A percentile compares a stretch with the other conserved stretches of the same genome.
Conservation (phyloP, 2,888 invertebrate genomes). For the Piscicola geometra region DNA sequence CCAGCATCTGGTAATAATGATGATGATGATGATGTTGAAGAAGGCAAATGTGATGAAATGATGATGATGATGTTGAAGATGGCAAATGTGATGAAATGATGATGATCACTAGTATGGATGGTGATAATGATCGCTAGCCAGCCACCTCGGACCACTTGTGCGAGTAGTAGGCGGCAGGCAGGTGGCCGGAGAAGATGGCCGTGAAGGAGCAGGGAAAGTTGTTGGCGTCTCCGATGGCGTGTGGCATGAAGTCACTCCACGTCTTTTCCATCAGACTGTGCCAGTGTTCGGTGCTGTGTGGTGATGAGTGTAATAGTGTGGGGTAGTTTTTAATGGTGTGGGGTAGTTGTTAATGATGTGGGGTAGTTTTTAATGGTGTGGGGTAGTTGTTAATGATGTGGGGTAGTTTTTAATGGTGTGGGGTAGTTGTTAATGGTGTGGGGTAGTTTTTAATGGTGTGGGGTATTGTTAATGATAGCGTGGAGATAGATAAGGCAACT, state of each 20-base stretch:
- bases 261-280: slow-evolving; percentile 69
- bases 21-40: too few relatives aligned
- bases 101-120: too few relatives aligned
- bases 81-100: too few relatives aligned
- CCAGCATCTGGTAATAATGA: slow-evolving; percentile 76
- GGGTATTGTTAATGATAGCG: background rate
- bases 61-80: too few relatives aligned
- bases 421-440: too few relatives aligned
- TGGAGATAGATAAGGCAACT: background rate
- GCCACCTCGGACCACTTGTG: slow-evolving; percentile 69
- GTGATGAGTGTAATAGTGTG: background rate
- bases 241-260: slow-evolving; percentile 74
- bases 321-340: too few relatives aligned
- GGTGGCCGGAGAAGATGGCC: slow-evolving; percentile 75
- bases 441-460: background rate
- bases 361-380: too few relatives aligned
- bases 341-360: too few relatives aligned
- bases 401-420: too few relatives aligned
- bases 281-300: slow-evolving; percentile 73
- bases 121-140: too few relatives aligned
- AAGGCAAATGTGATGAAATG: too few relatives aligned
- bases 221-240: slow-evolving; percentile 70
- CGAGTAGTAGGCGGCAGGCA: slow-evolving; percentile 79
- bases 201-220: slow-evolving; percentile 79
- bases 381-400: too few relatives aligned